Percentiles rank a stretch among this genome's conserved stretches.
These are phyloP conservation scores for Mantis religiosa DNA, from an alignment of 2,888 invertebrate genomes.

Conservation along the genomic window DNA sequence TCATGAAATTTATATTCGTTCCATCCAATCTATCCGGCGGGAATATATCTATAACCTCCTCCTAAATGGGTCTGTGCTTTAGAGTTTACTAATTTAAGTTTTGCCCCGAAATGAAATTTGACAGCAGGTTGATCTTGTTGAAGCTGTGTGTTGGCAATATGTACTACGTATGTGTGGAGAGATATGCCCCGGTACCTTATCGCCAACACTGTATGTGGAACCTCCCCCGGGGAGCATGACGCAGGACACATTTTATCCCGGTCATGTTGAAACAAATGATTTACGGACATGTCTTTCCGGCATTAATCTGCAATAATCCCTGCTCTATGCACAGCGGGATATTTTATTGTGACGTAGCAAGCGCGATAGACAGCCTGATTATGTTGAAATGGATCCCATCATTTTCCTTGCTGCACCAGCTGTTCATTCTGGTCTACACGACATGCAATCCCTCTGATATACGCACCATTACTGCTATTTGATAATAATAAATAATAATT, in stretches of 20 bases:
- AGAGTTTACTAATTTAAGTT: neutral
- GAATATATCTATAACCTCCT: no score
- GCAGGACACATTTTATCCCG: neutral
- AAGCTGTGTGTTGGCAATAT: neutral
- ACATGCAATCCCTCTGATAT: neutral
- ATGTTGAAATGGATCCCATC: neutral
- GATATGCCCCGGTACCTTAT: neutral
- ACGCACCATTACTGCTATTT: neutral
- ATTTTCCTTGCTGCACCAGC: neutral
- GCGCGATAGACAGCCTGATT: neutral
- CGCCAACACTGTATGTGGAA: neutral
- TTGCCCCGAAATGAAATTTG: neutral
- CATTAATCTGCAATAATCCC: neutral
- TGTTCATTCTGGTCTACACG: neutral
- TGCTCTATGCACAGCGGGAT: neutral
- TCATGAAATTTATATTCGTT: no score
- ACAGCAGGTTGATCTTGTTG: neutral
- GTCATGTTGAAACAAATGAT: neutral
- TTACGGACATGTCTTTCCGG: neutral
- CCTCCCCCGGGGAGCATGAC: neutral
- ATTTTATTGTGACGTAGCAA: neutral
- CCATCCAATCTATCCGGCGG: no score
- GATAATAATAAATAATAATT: neutral
- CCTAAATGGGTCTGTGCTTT: no score
- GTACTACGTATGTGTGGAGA: neutral